A percentile compares a stretch with the other conserved stretches of the same genome.
phyloP scores from a whole-genome alignment of 1,140 invertebrate species.

The Arctopsyche grandis region DNA sequence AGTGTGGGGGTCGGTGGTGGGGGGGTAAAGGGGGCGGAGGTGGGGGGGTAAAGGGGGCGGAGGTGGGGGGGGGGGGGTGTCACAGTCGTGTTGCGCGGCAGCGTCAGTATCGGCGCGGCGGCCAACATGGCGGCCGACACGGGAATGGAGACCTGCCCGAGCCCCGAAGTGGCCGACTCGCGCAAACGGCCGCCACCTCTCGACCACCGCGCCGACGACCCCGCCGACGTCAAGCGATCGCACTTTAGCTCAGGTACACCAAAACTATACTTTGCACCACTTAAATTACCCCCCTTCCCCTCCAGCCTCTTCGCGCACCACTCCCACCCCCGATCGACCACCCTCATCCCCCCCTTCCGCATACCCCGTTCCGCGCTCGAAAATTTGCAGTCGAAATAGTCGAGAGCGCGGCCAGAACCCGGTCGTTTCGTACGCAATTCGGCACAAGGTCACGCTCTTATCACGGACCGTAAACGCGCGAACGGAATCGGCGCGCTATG shows the following conservation, averaged over 20 bases:
- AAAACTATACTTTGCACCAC: no score
- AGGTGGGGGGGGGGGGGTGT: neutral
- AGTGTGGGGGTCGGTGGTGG: neutral
- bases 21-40: neutral
- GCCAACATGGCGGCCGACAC: slow-evolving; percentile 81
- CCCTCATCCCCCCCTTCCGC: neutral
- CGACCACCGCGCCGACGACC: slow-evolving; percentile 86
- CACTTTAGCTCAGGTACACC: slow-evolving; percentile 84
- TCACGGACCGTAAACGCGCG: no score
- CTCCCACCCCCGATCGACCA: neutral
- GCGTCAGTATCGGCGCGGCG: slow-evolving; percentile 24
- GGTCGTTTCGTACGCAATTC: no score
- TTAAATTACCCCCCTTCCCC: no score
- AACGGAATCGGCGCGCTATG: no score
- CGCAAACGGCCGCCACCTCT: slow-evolving; percentile 87
- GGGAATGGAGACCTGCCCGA: slow-evolving; percentile 84
- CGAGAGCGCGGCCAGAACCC: no score
- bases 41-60: slow-evolving; percentile 16
- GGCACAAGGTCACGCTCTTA: neutral
- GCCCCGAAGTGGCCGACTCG: slow-evolving; percentile 80
- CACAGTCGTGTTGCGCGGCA: neutral
- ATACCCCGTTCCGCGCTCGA: neutral
- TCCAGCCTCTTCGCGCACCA: neutral
- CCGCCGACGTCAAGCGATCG: slow-evolving; percentile 86
- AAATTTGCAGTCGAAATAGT: no score